These are phyloP conservation scores for Heteromyza rotundicornis DNA, from an alignment of 2,888 invertebrate genomes.

Conservation along the genomic window DNA sequence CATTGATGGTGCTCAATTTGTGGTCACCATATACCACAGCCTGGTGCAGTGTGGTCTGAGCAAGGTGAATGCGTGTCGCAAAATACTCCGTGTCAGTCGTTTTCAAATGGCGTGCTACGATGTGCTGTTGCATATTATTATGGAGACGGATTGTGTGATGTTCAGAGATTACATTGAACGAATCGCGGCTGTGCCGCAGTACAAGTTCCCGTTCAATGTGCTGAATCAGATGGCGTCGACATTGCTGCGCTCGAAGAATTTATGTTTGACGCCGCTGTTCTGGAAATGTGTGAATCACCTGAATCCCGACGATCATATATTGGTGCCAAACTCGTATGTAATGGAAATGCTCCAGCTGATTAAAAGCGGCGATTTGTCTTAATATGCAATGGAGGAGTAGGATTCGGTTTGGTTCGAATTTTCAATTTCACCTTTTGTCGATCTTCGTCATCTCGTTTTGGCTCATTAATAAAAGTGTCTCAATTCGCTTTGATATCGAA, in stretches of 20 bases:
- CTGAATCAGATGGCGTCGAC: constrained; percentile 33
- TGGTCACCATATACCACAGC: constrained; percentile 29
- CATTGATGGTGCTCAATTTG: constrained; percentile 28
- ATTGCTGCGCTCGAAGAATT: constrained; percentile 28
- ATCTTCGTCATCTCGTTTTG: too few species aligned
- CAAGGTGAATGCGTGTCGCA: constrained; percentile 35
- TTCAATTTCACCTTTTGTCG: too few species aligned
- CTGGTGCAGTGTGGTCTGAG: constrained; percentile 33
- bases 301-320: too few species aligned
- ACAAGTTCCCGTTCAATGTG: constrained; percentile 34
- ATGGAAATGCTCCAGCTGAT: too few species aligned
- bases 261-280: too few species aligned
- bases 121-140: constrained; percentile 37
- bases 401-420: too few species aligned
- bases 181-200: constrained; percentile 28
- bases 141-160: constrained; percentile 40
- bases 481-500: too few species aligned
- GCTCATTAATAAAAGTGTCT: too few species aligned
- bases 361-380: too few species aligned
- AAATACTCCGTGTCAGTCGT: constrained; percentile 29
- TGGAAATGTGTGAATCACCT: too few species aligned
- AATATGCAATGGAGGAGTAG: too few species aligned
- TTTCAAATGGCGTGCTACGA: constrained; percentile 31
- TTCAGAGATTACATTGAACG: constrained; percentile 36
- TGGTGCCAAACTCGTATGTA: too few species aligned